Percentiles rank a stretch among this genome's conserved stretches.
Evolutionary conservation across 2,888 invertebrate genomes (phyloP).

Genomic region (Trypoxylon attenuatum): DNA sequence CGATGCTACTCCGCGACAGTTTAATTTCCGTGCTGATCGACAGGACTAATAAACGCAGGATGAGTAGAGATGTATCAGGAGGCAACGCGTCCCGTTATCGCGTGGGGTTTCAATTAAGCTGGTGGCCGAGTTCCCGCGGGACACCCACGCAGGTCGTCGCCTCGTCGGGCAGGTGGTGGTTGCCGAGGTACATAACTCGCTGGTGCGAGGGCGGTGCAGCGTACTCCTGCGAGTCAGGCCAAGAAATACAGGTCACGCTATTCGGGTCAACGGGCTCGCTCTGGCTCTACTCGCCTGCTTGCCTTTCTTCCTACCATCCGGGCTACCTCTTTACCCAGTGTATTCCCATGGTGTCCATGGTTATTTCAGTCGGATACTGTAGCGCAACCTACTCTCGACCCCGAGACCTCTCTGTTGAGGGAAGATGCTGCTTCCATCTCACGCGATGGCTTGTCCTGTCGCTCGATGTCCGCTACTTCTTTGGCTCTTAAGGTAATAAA

Average conservation of each 20-base stretch:
- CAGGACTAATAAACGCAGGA: background rate
- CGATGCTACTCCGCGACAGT: background rate
- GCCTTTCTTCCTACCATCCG: constrained; percentile 26
- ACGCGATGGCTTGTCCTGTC: background rate
- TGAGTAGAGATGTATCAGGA: background rate
- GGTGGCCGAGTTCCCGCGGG: background rate
- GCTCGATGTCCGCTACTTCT: background rate
- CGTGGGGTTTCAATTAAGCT: constrained; percentile 33
- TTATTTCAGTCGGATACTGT: constrained; percentile 31
- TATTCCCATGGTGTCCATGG: constrained; percentile 42
- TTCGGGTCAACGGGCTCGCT: constrained; percentile 41
- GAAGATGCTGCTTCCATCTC: background rate
- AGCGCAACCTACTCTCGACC: background rate
- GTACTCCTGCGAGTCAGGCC: constrained; percentile 17
- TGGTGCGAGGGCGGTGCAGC: background rate
- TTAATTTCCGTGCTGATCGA: background rate
- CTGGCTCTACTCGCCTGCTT: background rate
- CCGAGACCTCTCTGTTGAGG: background rate
- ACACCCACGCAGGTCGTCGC: constrained; percentile 42
- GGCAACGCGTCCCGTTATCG: background rate
- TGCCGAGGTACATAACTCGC: too few relatives aligned
- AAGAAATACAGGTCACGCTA: constrained; percentile 48
- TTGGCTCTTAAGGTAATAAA: too few relatives aligned
- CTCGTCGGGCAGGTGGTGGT: constrained; percentile 27
- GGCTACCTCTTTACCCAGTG: constrained; percentile 13